Evolutionary conservation across 2,888 invertebrate genomes (phyloP).

Genomic region (Chymomyza amoena): DNA sequence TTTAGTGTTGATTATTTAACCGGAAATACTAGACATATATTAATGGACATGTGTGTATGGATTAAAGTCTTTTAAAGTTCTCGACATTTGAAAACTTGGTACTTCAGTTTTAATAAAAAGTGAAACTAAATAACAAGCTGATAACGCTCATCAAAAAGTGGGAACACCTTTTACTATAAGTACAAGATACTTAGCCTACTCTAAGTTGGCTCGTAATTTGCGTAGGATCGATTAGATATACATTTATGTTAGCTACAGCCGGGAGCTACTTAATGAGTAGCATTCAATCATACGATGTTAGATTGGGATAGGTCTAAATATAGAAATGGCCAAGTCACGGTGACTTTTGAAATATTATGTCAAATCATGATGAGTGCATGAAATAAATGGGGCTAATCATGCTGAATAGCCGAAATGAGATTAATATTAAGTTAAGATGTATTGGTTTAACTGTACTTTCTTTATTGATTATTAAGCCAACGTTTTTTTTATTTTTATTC

Average conservation of each 20-base stretch:
- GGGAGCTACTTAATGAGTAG: not conserved
- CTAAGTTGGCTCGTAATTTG: not conserved
- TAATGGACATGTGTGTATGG: not conserved
- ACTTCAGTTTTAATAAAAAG: conserved; percentile 38
- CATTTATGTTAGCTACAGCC: not conserved
- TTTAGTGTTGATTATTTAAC: conserved; percentile 43
- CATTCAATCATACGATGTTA: not conserved
- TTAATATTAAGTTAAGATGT: conserved; percentile 11
- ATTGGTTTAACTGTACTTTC: not conserved
- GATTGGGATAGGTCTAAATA: conserved; percentile 50
- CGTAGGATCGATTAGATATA: not conserved
- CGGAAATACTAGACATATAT: conserved; percentile 53
- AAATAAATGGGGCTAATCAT: not conserved
- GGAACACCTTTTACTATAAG: not conserved
- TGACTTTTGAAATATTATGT: conserved; percentile 11
- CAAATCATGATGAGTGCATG: conserved; percentile 43
- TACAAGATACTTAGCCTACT: conserved; percentile 10
- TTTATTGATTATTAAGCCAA: not conserved
- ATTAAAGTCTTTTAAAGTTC: not conserved
- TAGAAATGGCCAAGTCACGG: conserved; percentile 2
- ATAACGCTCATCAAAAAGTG: conserved; percentile 22
- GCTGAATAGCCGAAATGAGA: conserved; percentile 23
- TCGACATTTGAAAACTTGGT: conserved; percentile 9
- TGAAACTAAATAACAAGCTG: conserved; percentile 14
- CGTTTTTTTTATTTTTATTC: not conserved